phyloP scores from a whole-genome alignment of 2,888 invertebrate species.

The Galeopsomyia nigrocyanea region DNA sequence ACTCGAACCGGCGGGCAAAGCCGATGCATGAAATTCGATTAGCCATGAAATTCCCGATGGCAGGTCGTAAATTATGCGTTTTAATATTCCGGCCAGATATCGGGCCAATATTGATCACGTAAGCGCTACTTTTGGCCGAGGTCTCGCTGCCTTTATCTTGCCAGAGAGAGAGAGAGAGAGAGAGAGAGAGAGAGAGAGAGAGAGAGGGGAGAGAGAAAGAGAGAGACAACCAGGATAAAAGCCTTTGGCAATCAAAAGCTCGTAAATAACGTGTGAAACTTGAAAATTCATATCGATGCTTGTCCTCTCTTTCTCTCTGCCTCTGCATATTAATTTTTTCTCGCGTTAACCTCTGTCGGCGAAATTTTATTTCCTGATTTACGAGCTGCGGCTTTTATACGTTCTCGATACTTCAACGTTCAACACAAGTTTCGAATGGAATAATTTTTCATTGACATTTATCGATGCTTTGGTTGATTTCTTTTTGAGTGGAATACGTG shows the following conservation, averaged over 20 bases:
- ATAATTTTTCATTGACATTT: constrained; percentile 31
- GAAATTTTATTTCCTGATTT: constrained; percentile 12
- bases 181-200: neutral
- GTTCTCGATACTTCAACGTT: constrained; percentile 13
- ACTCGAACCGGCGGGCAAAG: constrained; percentile 24
- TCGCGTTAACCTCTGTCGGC: constrained; percentile 6
- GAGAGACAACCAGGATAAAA: constrained; percentile 39
- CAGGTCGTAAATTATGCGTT: constrained; percentile 43
- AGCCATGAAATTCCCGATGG: constrained; percentile 39
- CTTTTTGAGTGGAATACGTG: neutral
- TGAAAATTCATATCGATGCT: constrained; percentile 38
- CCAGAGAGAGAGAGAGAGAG: neutral
- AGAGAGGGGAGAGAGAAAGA: too few species aligned
- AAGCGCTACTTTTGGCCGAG: constrained; percentile 36
- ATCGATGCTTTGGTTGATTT: constrained; percentile 14
- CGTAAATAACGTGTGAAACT: constrained; percentile 45
- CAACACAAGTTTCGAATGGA: constrained; percentile 36
- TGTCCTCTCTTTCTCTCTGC: constrained; percentile 2
- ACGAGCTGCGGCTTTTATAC: neutral
- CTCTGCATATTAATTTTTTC: constrained; percentile 36
- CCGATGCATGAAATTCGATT: constrained; percentile 44
- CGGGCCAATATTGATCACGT: constrained; percentile 44
- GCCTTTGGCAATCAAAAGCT: constrained; percentile 47
- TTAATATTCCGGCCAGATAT: constrained; percentile 46
- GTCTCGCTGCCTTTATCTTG: constrained; percentile 37